Evolutionary conservation across 2,888 invertebrate genomes (phyloP), one percentile per base, ranked within the genome.

Genomic region (Acanthosoma haemorrhoidale): DNA sequence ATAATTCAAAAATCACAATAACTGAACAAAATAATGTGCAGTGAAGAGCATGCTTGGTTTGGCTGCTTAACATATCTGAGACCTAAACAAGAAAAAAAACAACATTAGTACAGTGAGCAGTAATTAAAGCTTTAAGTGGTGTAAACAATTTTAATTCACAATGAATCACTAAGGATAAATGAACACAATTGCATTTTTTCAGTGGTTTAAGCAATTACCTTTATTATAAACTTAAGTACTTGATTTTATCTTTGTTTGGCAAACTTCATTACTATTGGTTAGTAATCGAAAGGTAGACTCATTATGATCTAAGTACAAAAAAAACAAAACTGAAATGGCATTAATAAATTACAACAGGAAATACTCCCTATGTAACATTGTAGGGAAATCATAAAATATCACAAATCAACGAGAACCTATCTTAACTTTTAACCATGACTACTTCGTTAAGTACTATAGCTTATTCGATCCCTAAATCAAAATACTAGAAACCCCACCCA

Each of bases 21-120:
- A 92, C 88, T 76, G 83, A 84, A 75, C 88, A 81, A 77, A 92
- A 85, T 75, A 91, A 83, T 76, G 84, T 82, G 80, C 92, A 92
- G 80, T 94, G 94, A 76, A 92, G 82, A 77, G 88, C 82, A 81
- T 94, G 94, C 80, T 91, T 92, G 72, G 88, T 83, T 80, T 84
- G 84, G 79, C 89, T 88, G 80, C 84, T 85, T 76, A 88, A 78
- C 81, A 82, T 81, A 58, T 63, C 67, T 67, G 67, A 43, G 8
- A 32, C 67, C 67, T 63, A 18, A 63, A 63, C 34, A 63, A 63
- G 18, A 3, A 15, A 1, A 63, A 59, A 3, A 16, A 0, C 6
- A 32, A 3, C 11, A 57, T 0, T 9, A 32, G 6, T n/a, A 59
- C 15, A 15, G 4, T 0, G 13, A 18, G 3, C n/a, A 32, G 25